These are phyloP conservation scores for Ophraella communa DNA, from an alignment of 2,888 invertebrate genomes.

Conservation along the genomic window DNA sequence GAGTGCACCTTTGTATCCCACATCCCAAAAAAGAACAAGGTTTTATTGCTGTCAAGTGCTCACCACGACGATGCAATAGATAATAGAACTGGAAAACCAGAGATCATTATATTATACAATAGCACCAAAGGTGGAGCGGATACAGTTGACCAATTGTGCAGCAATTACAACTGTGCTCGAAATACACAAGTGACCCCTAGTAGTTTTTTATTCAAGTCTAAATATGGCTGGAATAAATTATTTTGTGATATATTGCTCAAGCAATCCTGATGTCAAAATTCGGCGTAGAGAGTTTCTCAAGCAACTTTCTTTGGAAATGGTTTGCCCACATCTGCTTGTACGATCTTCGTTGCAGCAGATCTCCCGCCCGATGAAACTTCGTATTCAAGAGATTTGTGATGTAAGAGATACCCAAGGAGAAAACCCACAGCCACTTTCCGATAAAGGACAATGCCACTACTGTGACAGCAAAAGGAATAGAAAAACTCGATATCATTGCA, in stretches of 20 bases:
- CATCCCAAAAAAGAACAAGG: background rate
- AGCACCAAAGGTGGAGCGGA: background rate
- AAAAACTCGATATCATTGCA: too few species aligned
- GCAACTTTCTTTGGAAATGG: slow-evolving; percentile 16
- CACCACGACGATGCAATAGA: slow-evolving; percentile 23
- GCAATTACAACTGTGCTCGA: slow-evolving; percentile 15
- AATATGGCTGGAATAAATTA: slow-evolving; percentile 18
- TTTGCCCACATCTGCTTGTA: slow-evolving; percentile 19
- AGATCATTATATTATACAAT: slow-evolving; percentile 1
- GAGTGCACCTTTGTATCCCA: background rate
- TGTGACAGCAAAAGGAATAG: too few species aligned
- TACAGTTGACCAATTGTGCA: slow-evolving; percentile 7
- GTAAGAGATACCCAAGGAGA: too few species aligned
- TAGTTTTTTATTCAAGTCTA: slow-evolving; percentile 22
- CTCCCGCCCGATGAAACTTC: background rate
- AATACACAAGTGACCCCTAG: slow-evolving; percentile 23
- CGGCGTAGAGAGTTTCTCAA: slow-evolving; percentile 22
- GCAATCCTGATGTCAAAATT: slow-evolving; percentile 14
- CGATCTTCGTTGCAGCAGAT: background rate
- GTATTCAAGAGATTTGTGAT: background rate
- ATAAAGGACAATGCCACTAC: too few species aligned
- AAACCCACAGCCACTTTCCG: too few species aligned
- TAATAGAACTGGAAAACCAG: slow-evolving; percentile 3
- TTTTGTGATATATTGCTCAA: slow-evolving; percentile 17
- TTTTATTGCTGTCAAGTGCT: slow-evolving; percentile 19